Percentiles rank a stretch among this genome's conserved stretches.
These are phyloP conservation scores for Aromia moschata DNA, from an alignment of 2,888 invertebrate species.

Conservation along the genomic window DNA sequence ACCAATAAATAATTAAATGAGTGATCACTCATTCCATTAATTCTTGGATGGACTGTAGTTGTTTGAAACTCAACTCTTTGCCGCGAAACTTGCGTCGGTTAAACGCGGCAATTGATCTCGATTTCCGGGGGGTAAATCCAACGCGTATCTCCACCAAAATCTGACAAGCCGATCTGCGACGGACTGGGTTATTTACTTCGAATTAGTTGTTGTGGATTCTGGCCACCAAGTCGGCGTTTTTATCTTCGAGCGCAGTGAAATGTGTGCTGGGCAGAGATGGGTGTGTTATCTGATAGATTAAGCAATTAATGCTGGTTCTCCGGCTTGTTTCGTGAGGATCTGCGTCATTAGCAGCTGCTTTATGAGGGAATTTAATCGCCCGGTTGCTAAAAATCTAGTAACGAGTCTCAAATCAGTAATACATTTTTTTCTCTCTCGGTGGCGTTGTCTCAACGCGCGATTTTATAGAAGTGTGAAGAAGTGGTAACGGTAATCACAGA, in stretches of 20 bases:
- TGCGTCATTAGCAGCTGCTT: conserved; percentile 57
- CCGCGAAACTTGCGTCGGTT: too few species aligned
- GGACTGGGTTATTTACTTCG: conserved; percentile 13
- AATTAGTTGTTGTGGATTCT: conserved; percentile 29
- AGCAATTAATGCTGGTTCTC: conserved; percentile 59
- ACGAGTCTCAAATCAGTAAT: conserved; percentile 40
- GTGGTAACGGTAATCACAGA: not conserved
- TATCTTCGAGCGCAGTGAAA: conserved; percentile 47
- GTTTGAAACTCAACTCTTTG: too few species aligned
- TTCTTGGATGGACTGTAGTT: too few species aligned
- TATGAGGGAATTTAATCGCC: conserved; percentile 52
- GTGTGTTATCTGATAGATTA: conserved; percentile 60
- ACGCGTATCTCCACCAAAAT: not conserved
- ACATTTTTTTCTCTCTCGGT: conserved; percentile 36
- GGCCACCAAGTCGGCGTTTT: conserved; percentile 43
- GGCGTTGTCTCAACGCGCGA: conserved; percentile 20
- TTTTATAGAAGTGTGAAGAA: conserved; percentile 14
- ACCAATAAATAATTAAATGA: too few species aligned
- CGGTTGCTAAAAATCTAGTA: conserved; percentile 42
- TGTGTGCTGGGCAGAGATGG: conserved; percentile 53
- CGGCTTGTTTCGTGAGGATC: conserved; percentile 56
- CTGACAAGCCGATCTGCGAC: conserved; percentile 6
- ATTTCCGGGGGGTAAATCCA: not conserved
- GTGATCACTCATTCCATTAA: too few species aligned
- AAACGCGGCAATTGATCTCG: too few species aligned